These are phyloP conservation scores for Oceanodroma tethys DNA, from an alignment of 2,113 vertebrate genomes.

Conservation along the genomic window DNA sequence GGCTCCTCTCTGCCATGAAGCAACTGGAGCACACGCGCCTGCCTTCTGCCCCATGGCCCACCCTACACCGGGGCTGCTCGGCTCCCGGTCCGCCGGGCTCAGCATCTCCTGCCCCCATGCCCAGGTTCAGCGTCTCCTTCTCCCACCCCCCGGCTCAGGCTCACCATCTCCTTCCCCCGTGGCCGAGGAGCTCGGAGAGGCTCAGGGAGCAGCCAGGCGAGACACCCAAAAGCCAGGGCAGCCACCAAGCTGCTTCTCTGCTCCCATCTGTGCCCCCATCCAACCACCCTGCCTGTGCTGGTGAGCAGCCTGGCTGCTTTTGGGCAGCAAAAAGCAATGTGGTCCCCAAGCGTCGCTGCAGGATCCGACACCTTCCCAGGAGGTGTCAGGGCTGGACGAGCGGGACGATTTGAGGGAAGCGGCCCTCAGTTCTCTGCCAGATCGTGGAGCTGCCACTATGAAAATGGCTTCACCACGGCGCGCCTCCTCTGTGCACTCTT, in stretches of 20 bases:
- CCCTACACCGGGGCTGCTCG: background rate
- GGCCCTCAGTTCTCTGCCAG: background rate
- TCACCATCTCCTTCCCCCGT: background rate
- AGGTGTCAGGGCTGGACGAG: background rate
- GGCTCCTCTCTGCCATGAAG: background rate
- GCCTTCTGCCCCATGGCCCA: background rate
- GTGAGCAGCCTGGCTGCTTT: background rate
- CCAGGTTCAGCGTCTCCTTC: background rate
- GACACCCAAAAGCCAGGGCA: background rate
- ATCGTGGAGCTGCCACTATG: background rate
- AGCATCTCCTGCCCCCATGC: background rate
- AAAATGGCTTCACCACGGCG: background rate
- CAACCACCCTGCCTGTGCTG: rapidly evolving
- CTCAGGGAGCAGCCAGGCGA: background rate
- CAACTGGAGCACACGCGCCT: background rate
- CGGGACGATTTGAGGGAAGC: rapidly evolving
- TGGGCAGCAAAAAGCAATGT: background rate
- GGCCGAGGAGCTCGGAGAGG: background rate
- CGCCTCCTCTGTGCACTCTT: rapidly evolving
- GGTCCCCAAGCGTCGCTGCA: background rate
- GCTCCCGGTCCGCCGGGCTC: background rate
- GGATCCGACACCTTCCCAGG: background rate
- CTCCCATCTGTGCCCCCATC: background rate
- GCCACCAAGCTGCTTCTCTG: background rate
- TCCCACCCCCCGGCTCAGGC: background rate